A percentile compares a stretch with the other conserved stretches of the same genome.
phyloP scores from a whole-genome alignment of 2,797 vertebrate species.

The Lateolabrax maculatus region DNA sequence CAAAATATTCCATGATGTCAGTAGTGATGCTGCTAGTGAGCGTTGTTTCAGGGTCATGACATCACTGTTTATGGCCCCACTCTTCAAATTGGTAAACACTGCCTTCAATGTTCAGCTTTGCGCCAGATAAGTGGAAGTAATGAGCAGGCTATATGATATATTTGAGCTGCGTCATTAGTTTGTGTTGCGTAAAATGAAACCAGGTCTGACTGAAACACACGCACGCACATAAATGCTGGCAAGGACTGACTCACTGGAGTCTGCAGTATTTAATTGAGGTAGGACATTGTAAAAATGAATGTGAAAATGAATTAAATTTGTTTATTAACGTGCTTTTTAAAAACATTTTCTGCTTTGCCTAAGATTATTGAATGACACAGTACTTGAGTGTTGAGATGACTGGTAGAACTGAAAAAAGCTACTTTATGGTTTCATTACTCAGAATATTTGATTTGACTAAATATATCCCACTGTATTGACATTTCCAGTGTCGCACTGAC shows the following conservation, averaged over 20 bases:
- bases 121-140: constrained; percentile 55
- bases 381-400: neutral
- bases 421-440: constrained; percentile 49
- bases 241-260: constrained; percentile 1
- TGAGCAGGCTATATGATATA: constrained; percentile 36
- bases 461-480: constrained; percentile 29
- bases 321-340: neutral
- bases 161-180: constrained; percentile 48
- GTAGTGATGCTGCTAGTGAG: constrained; percentile 13
- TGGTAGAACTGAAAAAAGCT: neutral
- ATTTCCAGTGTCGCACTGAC: constrained; percentile 18
- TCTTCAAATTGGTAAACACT: constrained; percentile 57
- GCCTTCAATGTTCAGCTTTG: constrained; percentile 30
- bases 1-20: constrained; percentile 63
- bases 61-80: constrained; percentile 69
- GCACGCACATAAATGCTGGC: neutral
- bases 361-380: neutral
- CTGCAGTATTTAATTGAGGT: constrained; percentile 1
- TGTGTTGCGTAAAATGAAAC: constrained; percentile 53
- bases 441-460: constrained; percentile 23
- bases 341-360: neutral
- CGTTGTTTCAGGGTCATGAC: constrained; percentile 40
- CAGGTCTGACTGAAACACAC: constrained; percentile 42
- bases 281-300: neutral
- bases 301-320: neutral